Conservation (phyloP, 2,797 vertebrate species). For the Synaphobranchus kaupii region DNA sequence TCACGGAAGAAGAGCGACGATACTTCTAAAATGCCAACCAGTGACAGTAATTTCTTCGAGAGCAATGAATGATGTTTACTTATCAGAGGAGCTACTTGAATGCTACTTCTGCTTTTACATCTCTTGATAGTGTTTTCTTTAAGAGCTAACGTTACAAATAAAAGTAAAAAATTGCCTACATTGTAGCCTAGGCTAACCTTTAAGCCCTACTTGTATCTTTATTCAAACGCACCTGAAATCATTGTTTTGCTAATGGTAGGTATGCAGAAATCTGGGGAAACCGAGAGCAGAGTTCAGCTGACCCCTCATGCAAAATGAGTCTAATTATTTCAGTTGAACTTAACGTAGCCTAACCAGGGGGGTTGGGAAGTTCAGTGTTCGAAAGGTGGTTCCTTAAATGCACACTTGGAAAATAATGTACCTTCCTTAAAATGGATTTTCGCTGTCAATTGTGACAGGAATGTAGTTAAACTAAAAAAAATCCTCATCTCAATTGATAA, state of each 20-base stretch:
- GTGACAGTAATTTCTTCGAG: not conserved
- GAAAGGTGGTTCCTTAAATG: not conserved
- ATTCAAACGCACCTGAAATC: not conserved
- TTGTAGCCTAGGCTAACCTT: too few species aligned
- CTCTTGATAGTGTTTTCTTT: not conserved
- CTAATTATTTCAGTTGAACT: too few species aligned
- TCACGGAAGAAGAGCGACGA: not conserved
- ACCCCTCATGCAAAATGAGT: too few species aligned
- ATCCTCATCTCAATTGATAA: not conserved
- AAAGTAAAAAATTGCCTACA: too few species aligned
- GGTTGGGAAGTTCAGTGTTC: too few species aligned
- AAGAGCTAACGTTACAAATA: too few species aligned
- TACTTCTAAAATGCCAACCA: not conserved
- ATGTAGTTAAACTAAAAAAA: not conserved
- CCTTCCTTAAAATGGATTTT: not conserved
- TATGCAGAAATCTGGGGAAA: not conserved
- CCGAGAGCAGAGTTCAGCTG: too few species aligned
- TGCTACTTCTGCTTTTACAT: not conserved
- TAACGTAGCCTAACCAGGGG: too few species aligned
- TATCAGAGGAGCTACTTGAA: not conserved
- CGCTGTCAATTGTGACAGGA: not conserved
- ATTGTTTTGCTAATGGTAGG: not conserved
- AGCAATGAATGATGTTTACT: not conserved
- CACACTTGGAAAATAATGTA: too few species aligned
- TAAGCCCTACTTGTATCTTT: not conserved